Conservation (phyloP, 1,140 invertebrate species). For the Eulimnadia texana region DNA sequence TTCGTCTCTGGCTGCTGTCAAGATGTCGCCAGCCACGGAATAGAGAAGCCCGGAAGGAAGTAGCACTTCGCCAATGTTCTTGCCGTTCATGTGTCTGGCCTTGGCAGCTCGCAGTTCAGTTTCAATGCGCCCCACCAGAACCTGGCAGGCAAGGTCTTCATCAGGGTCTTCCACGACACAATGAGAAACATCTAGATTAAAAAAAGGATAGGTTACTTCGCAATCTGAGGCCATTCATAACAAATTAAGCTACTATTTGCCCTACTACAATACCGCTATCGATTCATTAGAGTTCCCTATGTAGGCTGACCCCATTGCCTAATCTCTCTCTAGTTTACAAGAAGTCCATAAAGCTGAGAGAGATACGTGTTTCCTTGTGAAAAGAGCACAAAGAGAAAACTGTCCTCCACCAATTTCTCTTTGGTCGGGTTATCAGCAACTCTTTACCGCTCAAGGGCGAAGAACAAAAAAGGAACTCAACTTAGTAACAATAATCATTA, state of each 20-base stretch:
- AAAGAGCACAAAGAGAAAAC: not conserved
- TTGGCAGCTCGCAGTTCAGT: conserved; percentile 5
- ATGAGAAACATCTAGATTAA: not conserved
- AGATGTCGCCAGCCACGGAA: conserved; percentile 5
- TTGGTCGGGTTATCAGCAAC: not conserved
- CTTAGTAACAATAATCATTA: too few relatives aligned
- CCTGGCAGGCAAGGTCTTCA: conserved; percentile 3
- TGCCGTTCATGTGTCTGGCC: not conserved
- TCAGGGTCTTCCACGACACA: conserved; percentile 3
- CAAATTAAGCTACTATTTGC: too few relatives aligned
- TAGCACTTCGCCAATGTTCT: not conserved
- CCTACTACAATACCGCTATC: too few relatives aligned
- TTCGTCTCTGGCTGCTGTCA: conserved; percentile 5
- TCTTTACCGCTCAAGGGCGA: not conserved
- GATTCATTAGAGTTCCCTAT: too few relatives aligned
- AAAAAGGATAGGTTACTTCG: not conserved
- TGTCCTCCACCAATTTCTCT: not conserved
- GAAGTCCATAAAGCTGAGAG: too few relatives aligned
- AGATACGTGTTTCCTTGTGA: too few relatives aligned
- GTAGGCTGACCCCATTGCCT: too few relatives aligned
- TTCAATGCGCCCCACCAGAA: not conserved
- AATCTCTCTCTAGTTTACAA: too few relatives aligned
- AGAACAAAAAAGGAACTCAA: too few relatives aligned
- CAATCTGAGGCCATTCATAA: too few relatives aligned
- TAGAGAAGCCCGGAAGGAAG: conserved; percentile 2